These are phyloP conservation scores for Calephelis perditalis DNA, from an alignment of 2,888 invertebrate genomes.

Conservation along the genomic window DNA sequence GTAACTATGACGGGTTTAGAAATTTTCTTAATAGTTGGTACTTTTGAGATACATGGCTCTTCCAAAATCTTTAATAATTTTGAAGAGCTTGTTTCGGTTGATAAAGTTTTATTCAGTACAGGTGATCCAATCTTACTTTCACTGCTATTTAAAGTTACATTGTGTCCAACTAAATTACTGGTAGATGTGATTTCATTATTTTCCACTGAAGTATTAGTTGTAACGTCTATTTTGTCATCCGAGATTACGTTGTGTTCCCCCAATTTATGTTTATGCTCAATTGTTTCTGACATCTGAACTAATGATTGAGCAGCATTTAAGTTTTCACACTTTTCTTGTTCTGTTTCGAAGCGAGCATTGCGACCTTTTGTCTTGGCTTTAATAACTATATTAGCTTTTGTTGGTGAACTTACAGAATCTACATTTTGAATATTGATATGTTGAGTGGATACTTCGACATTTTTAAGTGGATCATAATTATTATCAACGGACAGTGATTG, in stretches of 20 bases:
- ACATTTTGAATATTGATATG: constrained; percentile 15
- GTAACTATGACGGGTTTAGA: constrained; percentile 51
- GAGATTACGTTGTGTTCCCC: constrained; percentile 41
- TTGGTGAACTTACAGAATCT: constrained; percentile 14
- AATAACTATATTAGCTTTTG: constrained; percentile 17
- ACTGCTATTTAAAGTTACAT: constrained; percentile 39
- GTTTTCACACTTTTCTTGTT: constrained; percentile 69
- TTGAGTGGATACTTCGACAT: constrained; percentile 8
- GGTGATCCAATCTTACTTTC: constrained; percentile 43
- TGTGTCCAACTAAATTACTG: constrained; percentile 39
- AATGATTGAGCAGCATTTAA: constrained; percentile 70
- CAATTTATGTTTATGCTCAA: constrained; percentile 57
- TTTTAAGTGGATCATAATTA: constrained; percentile 3
- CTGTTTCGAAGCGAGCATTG: constrained; percentile 57
- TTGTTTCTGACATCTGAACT: constrained; percentile 70
- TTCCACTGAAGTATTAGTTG: constrained; percentile 14
- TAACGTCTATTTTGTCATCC: constrained; percentile 33
- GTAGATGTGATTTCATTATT: constrained; percentile 22
- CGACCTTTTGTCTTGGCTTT: constrained; percentile 35
- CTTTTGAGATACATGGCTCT: constrained; percentile 58
- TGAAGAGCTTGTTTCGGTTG: constrained; percentile 64
- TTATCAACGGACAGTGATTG: not conserved
- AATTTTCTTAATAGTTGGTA: constrained; percentile 40
- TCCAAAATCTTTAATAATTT: constrained; percentile 78
- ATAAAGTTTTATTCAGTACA: constrained; percentile 39